These are phyloP conservation scores for Mastigias papua DNA, from an alignment of 30 jellyfish, hydroid and myxozoan species.

Conservation along the genomic window DNA sequence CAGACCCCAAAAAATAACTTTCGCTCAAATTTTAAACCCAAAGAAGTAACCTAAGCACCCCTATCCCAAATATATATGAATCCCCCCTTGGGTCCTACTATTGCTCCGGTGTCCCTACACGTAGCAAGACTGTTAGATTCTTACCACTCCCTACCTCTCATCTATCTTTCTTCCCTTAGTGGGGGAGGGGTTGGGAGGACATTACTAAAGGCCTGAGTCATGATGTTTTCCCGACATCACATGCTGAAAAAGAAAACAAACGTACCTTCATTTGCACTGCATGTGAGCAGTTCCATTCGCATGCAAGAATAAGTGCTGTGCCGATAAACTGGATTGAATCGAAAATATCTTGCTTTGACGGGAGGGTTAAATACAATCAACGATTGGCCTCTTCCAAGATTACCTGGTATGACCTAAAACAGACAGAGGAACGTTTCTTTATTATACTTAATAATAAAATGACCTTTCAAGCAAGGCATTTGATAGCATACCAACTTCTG, in stretches of 20 bases:
- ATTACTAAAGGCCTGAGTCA: not conserved
- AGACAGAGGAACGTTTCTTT: not conserved
- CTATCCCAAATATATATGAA: no score
- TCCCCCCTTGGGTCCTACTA: no score
- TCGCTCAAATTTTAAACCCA: no score
- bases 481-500: not conserved
- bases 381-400: not conserved
- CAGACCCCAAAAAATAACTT: no score
- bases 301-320: constrained; percentile 9
- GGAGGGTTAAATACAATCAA: constrained; percentile 12
- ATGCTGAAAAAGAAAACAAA: not conserved
- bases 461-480: not conserved
- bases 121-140: no score
- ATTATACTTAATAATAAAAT: no score
- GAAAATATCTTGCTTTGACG: constrained; percentile 30
- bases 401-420: not conserved
- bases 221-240: not conserved
- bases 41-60: no score
- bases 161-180: not conserved
- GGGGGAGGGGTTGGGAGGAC: no score
- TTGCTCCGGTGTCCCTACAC: no score
- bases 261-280: constrained; percentile 63
- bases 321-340: constrained; percentile 45
- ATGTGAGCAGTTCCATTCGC: constrained; percentile 46
- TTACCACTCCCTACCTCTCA: no score